phyloP scores from a whole-genome alignment of 2,113 vertebrate genomes.

The Rhea americana region DNA sequence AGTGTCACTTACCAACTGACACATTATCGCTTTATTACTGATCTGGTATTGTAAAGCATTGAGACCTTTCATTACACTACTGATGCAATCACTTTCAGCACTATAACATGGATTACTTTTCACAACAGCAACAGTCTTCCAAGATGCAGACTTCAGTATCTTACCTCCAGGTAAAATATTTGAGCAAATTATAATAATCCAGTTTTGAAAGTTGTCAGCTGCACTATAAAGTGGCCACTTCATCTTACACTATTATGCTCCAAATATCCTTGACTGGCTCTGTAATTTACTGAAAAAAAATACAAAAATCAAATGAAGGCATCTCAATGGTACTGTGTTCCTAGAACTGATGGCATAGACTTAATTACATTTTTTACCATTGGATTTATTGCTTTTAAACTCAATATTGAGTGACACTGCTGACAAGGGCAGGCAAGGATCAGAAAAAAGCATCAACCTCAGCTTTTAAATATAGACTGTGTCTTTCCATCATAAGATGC shows the following conservation, averaged over 20 bases:
- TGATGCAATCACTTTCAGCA: not conserved
- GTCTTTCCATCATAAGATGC: not conserved
- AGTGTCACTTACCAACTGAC: not conserved
- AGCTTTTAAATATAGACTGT: not conserved
- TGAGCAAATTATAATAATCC: not conserved
- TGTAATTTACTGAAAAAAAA: not conserved
- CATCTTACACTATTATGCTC: fast-evolving
- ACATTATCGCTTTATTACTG: not conserved
- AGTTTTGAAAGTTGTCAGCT: not conserved
- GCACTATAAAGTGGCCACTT: not conserved
- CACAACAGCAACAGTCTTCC: not conserved
- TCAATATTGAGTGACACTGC: not conserved
- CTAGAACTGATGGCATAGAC: not conserved
- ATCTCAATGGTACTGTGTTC: not conserved
- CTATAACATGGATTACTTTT: not conserved
- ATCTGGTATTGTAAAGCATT: not conserved
- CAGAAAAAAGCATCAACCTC: not conserved
- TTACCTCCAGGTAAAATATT: not conserved
- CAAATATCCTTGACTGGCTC: not conserved
- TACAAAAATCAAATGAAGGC: not conserved
- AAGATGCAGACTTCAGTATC: not conserved
- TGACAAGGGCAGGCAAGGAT: not conserved
- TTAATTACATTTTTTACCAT: not conserved
- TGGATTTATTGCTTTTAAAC: not conserved
- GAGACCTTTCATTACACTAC: not conserved